Evolutionary conservation across 2,888 invertebrate species (phyloP), one percentile per base, ranked within the genome.

Genomic region (Platynereis dumerilii): DNA sequence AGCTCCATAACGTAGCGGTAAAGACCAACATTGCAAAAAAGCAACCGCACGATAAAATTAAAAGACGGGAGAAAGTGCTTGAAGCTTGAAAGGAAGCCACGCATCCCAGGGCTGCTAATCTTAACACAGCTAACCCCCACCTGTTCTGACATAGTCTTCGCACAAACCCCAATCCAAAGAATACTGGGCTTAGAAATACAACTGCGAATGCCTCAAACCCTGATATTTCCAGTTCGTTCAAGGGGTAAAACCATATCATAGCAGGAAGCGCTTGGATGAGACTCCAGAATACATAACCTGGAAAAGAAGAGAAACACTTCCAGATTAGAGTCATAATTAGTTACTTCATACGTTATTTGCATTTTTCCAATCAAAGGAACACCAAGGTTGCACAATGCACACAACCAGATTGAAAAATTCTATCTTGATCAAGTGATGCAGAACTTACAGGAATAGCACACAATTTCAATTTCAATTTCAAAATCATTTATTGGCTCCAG

Each of bases 171-270:
- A 65, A 26, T 3, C 60, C 70, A 29, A 71, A 53, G 39, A 77
- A 48, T 17, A 80, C 53, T 12, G 83, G 83, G 44, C 78, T 73
- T 34, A 84, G 77, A 75, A 81, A 78, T 1, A 77, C 70, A 0
- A 70, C 74, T 34, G 79, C 79, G 73, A 80, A 83, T 1, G 75
- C 78, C 74, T 84, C 84, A 75, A 83, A 84, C 29, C 84, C 85
- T 2, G 84, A 80, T 29, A 84, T 79, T 58, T 83, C 83, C 42
- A 84, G 72, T 67, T 83, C 81, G 73, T 84, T 84, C 17, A 84
- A 73, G 10, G 84, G 84, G 69, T 82, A 84, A 69, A 84, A 84
- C 84, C 84, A 84, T 45, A 84, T 83, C 82, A 84, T 81, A 0
- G 84, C 81, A 5, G 78, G 79, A 39, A 84, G 70, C 0, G 77